phyloP scores from a whole-genome alignment of 2,888 invertebrate species.

The Trichacis sp. region DNA sequence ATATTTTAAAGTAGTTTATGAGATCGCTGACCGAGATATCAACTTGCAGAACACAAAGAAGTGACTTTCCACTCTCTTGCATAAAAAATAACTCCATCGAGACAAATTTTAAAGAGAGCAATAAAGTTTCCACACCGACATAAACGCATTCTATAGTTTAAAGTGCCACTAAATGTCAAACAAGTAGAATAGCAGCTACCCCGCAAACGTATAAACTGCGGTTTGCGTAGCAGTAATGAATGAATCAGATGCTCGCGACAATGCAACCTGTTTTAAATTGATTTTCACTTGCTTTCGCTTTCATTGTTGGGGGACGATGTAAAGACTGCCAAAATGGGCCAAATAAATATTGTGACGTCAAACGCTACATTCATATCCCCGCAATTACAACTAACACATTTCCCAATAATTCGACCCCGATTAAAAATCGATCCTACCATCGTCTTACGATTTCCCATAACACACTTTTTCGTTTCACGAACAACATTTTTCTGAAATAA shows the following conservation, averaged over 20 bases:
- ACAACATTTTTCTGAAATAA: neutral
- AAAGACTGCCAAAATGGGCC: neutral
- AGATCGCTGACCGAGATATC: no score
- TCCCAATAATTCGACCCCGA: no score
- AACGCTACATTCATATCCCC: neutral
- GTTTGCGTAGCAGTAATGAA: neutral
- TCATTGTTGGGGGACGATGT: slow-evolving; percentile 1
- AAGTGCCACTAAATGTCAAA: slow-evolving; percentile 2
- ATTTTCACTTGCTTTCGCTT: slow-evolving; percentile 1
- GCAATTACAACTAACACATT: neutral
- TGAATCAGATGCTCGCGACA: slow-evolving; percentile 2
- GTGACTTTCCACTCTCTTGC: no score
- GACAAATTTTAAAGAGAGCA: neutral
- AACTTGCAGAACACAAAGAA: no score
- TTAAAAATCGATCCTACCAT: no score
- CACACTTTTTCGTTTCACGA: neutral
- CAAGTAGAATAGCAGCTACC: neutral
- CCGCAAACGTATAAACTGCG: neutral
- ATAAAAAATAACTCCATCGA: neutral
- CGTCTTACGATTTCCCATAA: no score
- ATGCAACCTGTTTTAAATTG: slow-evolving; percentile 10
- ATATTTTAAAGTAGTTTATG: no score
- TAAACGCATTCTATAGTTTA: neutral
- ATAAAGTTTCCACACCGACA: neutral
- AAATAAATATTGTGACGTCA: no score